Percentiles rank a stretch among this genome's conserved stretches.
Evolutionary conservation across 2,113 vertebrate genomes (phyloP).

Genomic region (Polyodon spathula): DNA sequence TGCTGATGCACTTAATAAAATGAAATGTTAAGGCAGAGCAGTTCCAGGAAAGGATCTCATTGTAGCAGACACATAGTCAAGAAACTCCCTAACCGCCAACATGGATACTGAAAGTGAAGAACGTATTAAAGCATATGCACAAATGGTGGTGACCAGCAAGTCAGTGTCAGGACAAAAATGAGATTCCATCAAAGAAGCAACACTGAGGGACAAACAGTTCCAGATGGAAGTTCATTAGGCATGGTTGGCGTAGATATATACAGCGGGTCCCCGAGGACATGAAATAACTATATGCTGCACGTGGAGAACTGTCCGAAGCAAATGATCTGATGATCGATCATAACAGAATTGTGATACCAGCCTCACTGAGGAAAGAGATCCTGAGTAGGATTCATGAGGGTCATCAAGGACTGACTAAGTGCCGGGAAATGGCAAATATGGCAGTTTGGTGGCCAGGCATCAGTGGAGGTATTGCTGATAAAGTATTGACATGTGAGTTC

Average conservation of each 20-base stretch:
- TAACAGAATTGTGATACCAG: too few relatives aligned
- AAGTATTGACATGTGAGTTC: too few relatives aligned
- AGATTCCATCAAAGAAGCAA: neutral
- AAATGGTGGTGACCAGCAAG: neutral
- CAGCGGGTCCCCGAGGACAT: too few relatives aligned
- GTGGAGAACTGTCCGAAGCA: too few relatives aligned
- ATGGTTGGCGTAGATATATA: constrained; percentile 1
- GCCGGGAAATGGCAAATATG: too few relatives aligned
- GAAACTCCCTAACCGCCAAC: neutral
- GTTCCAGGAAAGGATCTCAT: neutral
- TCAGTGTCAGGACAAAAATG: constrained; percentile 1
- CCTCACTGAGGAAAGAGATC: too few relatives aligned
- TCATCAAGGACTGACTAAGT: too few relatives aligned
- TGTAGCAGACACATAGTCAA: neutral
- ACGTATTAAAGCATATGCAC: neutral
- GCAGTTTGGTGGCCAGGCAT: too few relatives aligned
- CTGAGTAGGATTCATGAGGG: too few relatives aligned
- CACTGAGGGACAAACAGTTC: constrained; percentile 5
- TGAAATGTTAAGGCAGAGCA: neutral
- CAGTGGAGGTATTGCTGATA: too few relatives aligned
- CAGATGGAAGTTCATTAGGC: constrained; percentile 7
- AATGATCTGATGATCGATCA: too few relatives aligned
- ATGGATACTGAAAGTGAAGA: neutral
- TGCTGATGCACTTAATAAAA: neutral
- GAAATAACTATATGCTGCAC: too few relatives aligned